Percentiles rank a stretch among this genome's conserved stretches.
These are phyloP conservation scores for Lemur catta DNA, from an alignment of 2,797 vertebrate species.

Conservation along the genomic window DNA sequence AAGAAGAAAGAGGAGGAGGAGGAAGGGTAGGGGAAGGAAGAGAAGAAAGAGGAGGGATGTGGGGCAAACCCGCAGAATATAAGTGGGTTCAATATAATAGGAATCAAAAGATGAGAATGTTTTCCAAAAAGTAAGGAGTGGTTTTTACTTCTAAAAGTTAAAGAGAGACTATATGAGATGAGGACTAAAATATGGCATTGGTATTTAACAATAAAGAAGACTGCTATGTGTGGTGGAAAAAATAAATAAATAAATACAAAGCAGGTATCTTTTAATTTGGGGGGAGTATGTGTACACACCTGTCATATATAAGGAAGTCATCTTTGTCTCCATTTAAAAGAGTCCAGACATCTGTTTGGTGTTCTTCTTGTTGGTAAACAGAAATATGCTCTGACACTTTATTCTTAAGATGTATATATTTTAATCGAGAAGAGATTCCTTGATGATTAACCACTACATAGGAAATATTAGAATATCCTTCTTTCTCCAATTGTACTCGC, in stretches of 20 bases:
- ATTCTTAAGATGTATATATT: constrained; percentile 85
- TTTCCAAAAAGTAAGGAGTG: not conserved
- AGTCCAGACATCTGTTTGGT: constrained; percentile 91
- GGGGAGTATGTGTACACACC: constrained; percentile 82
- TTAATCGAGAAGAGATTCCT: constrained; percentile 82
- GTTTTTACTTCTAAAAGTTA: not conserved
- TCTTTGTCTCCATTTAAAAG: constrained; percentile 91
- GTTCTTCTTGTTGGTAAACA: constrained; percentile 90
- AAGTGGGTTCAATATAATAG: not conserved
- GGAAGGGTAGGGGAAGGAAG: rapidly evolving
- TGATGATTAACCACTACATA: constrained; percentile 94
- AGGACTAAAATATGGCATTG: not conserved
- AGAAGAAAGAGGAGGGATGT: not conserved
- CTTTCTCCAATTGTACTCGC: constrained; percentile 88
- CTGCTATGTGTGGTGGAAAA: not conserved
- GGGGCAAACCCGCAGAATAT: not conserved
- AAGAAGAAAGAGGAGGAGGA: not conserved
- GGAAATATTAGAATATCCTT: constrained; percentile 89
- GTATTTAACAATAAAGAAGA: not conserved
- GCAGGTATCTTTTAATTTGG: not conserved
- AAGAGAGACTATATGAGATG: not conserved
- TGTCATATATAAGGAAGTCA: constrained; percentile 96
- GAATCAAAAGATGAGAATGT: not conserved
- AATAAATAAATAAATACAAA: not conserved
- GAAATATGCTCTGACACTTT: constrained; percentile 88